phyloP scores from a whole-genome alignment of 1,140 invertebrate genomes.

The Plodia interpunctella region DNA sequence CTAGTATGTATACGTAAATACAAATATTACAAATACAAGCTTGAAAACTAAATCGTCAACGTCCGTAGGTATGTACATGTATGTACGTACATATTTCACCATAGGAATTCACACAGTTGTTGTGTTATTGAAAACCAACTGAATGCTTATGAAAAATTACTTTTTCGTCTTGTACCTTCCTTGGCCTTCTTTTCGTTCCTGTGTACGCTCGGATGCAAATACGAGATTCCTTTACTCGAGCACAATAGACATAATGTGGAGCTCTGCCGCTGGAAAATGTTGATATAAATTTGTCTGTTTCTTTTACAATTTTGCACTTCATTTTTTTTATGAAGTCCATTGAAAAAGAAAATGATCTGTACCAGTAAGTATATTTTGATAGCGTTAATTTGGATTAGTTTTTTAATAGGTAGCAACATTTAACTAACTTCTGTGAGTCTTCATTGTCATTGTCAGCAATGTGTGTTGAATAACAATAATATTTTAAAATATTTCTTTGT shows the following conservation, averaged over 20 bases:
- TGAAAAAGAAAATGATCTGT: no score
- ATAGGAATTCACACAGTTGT: conserved; percentile 27
- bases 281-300: conserved; percentile 42
- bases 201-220: conserved; percentile 44
- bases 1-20: no score
- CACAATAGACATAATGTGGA: conserved; percentile 44
- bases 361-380: no score
- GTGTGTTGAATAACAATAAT: no score
- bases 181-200: conserved; percentile 33
- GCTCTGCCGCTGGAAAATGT: conserved; percentile 42
- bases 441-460: no score
- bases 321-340: no score
- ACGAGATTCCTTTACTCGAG: conserved; percentile 46
- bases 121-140: conserved; percentile 47
- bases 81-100: conserved; percentile 8
- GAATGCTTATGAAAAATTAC: conserved; percentile 55
- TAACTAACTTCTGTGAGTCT: no score
- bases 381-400: no score
- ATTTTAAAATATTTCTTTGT: no score
- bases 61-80: no score
- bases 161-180: conserved; percentile 44
- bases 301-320: neutral
- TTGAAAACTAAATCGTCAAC: no score
- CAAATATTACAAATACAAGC: neutral
- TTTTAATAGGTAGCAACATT: no score